phyloP scores from a whole-genome alignment of 2,797 vertebrate genomes.

The Arnoldichthys spilopterus region DNA sequence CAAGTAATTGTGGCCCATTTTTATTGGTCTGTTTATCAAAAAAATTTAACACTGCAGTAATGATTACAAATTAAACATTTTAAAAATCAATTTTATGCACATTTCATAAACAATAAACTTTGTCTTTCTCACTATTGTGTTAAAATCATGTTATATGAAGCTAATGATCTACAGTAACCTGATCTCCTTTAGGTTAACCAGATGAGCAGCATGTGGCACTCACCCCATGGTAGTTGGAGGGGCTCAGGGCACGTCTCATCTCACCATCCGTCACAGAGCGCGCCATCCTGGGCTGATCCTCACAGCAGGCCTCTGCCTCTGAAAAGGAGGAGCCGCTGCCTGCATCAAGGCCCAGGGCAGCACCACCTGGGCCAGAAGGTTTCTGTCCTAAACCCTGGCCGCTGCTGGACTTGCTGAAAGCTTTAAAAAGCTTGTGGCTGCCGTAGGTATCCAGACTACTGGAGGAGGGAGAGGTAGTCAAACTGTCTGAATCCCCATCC shows the following conservation, averaged over 20 bases:
- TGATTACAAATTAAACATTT: too few relatives aligned
- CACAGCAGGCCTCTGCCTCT: slow-evolving; percentile 78
- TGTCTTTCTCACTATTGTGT: too few relatives aligned
- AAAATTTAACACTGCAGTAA: too few relatives aligned
- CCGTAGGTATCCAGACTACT: slow-evolving; percentile 87
- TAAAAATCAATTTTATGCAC: too few relatives aligned
- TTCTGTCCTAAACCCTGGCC: slow-evolving; percentile 47
- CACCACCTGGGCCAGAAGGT: slow-evolving; percentile 64
- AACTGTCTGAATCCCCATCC: slow-evolving; percentile 79
- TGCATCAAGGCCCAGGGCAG: slow-evolving; percentile 50
- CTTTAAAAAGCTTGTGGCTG: slow-evolving; percentile 85
- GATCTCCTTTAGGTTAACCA: too few relatives aligned
- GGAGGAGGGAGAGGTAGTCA: slow-evolving; percentile 85
- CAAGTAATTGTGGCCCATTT: too few relatives aligned
- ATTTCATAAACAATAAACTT: too few relatives aligned
- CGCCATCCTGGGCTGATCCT: slow-evolving; percentile 83
- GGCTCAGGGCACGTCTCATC: slow-evolving; percentile 85
- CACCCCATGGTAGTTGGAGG: slow-evolving; percentile 86
- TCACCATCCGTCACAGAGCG: slow-evolving; percentile 91
- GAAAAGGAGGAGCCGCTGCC: slow-evolving; percentile 84
- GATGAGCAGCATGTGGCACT: slow-evolving; percentile 64
- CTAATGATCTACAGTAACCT: too few relatives aligned
- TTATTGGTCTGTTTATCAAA: too few relatives aligned
- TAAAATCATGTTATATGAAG: too few relatives aligned
- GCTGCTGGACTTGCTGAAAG: slow-evolving; percentile 77